Evolutionary conservation across 1,140 invertebrate species (phyloP).

Genomic region (Drosophila nikananu): DNA sequence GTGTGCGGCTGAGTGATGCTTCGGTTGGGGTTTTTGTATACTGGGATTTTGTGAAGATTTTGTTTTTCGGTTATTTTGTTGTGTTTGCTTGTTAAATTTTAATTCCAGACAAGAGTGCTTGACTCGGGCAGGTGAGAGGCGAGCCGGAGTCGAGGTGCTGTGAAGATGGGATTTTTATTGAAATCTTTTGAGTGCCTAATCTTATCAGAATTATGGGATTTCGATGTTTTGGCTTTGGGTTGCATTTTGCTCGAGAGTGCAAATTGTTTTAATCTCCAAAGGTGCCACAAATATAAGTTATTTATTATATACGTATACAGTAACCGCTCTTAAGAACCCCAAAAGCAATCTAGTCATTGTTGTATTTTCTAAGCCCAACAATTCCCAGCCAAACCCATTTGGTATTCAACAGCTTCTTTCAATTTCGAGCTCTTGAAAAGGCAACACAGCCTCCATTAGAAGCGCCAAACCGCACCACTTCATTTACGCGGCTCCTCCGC

Average conservation of each 20-base stretch:
- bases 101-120: constrained; percentile 47
- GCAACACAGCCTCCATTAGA: constrained; percentile 19
- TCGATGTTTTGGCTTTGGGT: constrained; percentile 19
- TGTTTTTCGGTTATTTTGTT: constrained; percentile 50
- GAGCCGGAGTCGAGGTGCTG: background rate
- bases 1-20: constrained; percentile 37
- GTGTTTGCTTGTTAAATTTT: constrained; percentile 55
- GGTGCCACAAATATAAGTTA: background rate
- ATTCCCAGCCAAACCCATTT: constrained; percentile 7
- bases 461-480: constrained; percentile 23
- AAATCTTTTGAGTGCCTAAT: constrained; percentile 50
- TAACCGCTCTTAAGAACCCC: background rate
- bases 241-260: background rate
- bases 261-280: constrained; percentile 5
- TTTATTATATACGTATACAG: background rate
- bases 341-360: constrained; percentile 6
- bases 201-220: constrained; percentile 46
- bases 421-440: constrained; percentile 3
- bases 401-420: constrained; percentile 23
- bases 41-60: constrained; percentile 43
- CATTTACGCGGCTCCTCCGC: constrained; percentile 21
- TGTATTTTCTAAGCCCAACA: background rate
- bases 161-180: constrained; percentile 31
- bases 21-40: constrained; percentile 14
- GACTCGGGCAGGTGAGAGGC: constrained; percentile 10